phyloP scores from a whole-genome alignment of 2,888 invertebrate species.

The Nipponacmea schrenckii region DNA sequence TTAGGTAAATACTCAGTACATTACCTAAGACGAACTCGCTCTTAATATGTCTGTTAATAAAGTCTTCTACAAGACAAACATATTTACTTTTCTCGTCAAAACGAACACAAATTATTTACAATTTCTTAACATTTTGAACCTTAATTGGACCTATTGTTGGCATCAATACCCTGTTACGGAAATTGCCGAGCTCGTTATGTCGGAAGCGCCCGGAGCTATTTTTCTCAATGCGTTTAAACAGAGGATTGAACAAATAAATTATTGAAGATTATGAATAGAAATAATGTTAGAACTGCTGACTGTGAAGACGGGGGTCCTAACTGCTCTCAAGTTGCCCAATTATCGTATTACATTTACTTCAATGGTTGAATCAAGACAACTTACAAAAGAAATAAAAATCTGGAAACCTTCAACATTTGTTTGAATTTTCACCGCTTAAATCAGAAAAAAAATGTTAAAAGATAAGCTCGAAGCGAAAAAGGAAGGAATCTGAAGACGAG shows the following conservation, averaged over 20 bases:
- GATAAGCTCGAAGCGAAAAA: conserved; percentile 9
- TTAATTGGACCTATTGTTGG: not conserved
- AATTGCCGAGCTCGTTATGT: conserved; percentile 7
- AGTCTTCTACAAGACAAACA: not conserved
- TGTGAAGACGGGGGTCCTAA: too few species aligned
- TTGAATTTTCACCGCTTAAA: not conserved
- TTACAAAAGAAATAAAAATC: too few species aligned
- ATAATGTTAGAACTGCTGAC: not conserved
- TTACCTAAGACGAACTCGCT: too few species aligned
- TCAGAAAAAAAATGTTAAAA: not conserved
- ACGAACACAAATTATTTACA: not conserved
- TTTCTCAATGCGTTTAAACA: conserved; percentile 6
- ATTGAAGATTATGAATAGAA: not conserved
- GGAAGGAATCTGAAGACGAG: conserved; percentile 17
- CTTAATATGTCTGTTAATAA: not conserved
- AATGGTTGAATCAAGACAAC: too few species aligned
- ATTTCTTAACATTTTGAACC: conserved; percentile 4
- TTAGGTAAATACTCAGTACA: too few species aligned
- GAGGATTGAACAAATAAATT: not conserved
- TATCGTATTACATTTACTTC: too few species aligned
- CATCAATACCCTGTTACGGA: conserved; percentile 1
- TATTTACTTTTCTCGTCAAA: not conserved
- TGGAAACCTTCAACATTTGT: not conserved
- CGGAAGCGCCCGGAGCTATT: conserved; percentile 6
- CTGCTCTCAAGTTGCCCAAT: too few species aligned